Base-by-base conservation (phyloP, 64 coral and sea anemone species). In the Pachyseris speciosa region DNA sequence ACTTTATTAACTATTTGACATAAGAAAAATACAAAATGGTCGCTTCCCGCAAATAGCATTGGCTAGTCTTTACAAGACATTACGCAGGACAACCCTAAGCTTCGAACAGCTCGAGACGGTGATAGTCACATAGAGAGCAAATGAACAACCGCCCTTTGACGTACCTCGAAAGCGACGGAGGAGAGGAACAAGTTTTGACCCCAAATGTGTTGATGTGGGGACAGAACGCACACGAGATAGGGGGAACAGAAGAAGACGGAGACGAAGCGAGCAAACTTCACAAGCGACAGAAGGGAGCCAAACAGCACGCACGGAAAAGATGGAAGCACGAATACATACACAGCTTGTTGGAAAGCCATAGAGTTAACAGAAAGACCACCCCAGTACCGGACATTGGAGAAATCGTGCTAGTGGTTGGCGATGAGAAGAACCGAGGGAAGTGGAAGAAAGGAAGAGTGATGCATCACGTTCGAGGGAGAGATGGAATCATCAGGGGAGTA, bases 1-100 rank as follows among this genome's bases (percentile, higher is more conserved):
- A n/a, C n/a, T n/a, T n/a, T 94, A n/a, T n/a, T n/a, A n/a, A n/a
- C n/a, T n/a, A n/a, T n/a, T n/a, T n/a, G n/a, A n/a, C n/a, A n/a
- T n/a, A n/a, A n/a, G n/a, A n/a, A n/a, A n/a, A n/a, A n/a, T n/a
- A n/a, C n/a, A n/a, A n/a, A n/a, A n/a, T n/a, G n/a, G n/a, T n/a
- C n/a, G n/a, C n/a, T n/a, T n/a, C n/a, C n/a, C n/a, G n/a, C n/a
- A n/a, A n/a, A n/a, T n/a, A n/a, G n/a, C n/a, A n/a, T n/a, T n/a
- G n/a, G n/a, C n/a, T n/a, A n/a, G n/a, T n/a, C n/a, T n/a, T 31
- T 94, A 94, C 84, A 94, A 94, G 66, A 94, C 84, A 43, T 69
- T 94, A 48, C 84, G 84, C 19, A 94, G 63, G 72, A 19, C 84
- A 42, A 86, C 27, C 24, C 47, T 94, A 34, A 11, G n/a, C 20